Evolutionary conservation across 2,888 invertebrate species (phyloP).

Genomic region (Ophion obscuratus): DNA sequence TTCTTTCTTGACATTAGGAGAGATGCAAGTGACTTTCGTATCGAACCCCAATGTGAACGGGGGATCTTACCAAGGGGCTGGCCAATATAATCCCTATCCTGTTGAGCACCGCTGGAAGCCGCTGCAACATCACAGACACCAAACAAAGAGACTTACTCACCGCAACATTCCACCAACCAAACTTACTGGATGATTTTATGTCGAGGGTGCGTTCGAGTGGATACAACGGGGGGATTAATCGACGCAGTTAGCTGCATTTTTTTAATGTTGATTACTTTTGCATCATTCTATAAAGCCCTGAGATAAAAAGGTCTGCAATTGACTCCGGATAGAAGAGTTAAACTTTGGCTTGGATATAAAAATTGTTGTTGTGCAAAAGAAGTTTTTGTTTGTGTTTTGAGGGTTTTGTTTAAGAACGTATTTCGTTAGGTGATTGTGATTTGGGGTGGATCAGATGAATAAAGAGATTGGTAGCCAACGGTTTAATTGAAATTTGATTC

Average conservation of each 20-base stretch:
- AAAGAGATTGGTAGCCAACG: too few relatives aligned
- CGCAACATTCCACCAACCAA: slow-evolving; percentile 82
- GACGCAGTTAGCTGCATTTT: slow-evolving; percentile 13
- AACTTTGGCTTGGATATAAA: background rate
- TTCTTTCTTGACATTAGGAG: slow-evolving; percentile 8
- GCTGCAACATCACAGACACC: slow-evolving; percentile 88
- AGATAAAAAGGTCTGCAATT: too few relatives aligned
- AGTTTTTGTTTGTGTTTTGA: background rate
- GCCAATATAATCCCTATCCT: slow-evolving; percentile 98
- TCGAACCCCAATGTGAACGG: slow-evolving; percentile 73
- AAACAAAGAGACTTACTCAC: slow-evolving; percentile 84
- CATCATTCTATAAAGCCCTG: too few relatives aligned
- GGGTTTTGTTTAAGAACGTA: too few relatives aligned
- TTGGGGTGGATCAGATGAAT: too few relatives aligned
- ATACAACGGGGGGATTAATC: background rate
- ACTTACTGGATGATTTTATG: slow-evolving; percentile 77
- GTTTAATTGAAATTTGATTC: too few relatives aligned
- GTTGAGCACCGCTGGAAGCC: slow-evolving; percentile 97
- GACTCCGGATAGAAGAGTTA: too few relatives aligned
- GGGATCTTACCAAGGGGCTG: slow-evolving; percentile 95
- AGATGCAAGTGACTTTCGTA: slow-evolving; percentile 62
- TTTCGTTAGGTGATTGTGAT: too few relatives aligned
- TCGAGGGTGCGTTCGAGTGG: slow-evolving; percentile 7
- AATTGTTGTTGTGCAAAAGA: background rate
- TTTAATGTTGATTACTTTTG: background rate